Percentiles rank a stretch among this genome's conserved stretches.
phyloP scores from a whole-genome alignment of 2,888 invertebrate genomes.

The Trichopria drosophilae region DNA sequence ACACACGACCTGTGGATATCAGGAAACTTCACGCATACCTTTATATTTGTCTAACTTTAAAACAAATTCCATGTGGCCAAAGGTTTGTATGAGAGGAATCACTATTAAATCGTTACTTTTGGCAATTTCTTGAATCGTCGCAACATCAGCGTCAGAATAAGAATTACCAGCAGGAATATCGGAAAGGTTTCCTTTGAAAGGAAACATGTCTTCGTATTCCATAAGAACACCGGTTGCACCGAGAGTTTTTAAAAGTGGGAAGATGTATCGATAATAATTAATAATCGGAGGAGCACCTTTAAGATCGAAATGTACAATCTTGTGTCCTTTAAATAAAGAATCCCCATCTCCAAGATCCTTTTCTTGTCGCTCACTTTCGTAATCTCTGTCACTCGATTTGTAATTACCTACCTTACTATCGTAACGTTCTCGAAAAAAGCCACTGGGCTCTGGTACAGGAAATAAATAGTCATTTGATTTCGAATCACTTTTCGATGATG shows the following conservation, averaged over 20 bases:
- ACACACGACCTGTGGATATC: slow-evolving; percentile 69
- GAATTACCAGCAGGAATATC: slow-evolving; percentile 68
- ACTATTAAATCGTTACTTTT: slow-evolving; percentile 65
- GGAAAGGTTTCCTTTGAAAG: slow-evolving; percentile 66
- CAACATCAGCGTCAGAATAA: slow-evolving; percentile 65
- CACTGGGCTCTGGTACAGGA: slow-evolving; percentile 33
- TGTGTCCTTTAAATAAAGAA: slow-evolving; percentile 58
- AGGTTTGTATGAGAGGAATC: slow-evolving; percentile 83
- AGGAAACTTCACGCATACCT: slow-evolving; percentile 68
- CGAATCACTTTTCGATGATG: slow-evolving; percentile 34
- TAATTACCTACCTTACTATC: slow-evolving; percentile 30
- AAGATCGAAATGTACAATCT: slow-evolving; percentile 80
- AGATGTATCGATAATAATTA: slow-evolving; percentile 64
- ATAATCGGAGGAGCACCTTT: slow-evolving; percentile 82
- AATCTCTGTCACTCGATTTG: no score
- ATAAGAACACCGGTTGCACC: slow-evolving; percentile 79
- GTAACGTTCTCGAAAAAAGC: slow-evolving; percentile 6
- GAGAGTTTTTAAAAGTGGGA: slow-evolving; percentile 65
- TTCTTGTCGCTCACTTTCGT: slow-evolving; percentile 22
- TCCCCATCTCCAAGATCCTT: slow-evolving; percentile 29
- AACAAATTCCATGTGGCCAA: slow-evolving; percentile 82
- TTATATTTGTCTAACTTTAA: slow-evolving; percentile 71
- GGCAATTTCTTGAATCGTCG: slow-evolving; percentile 63
- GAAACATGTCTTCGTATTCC: slow-evolving; percentile 90
- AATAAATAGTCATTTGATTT: slow-evolving; percentile 39